These are phyloP conservation scores for Malurus cyaneus DNA, from an alignment of 2,113 vertebrate genomes.

Conservation along the genomic window DNA sequence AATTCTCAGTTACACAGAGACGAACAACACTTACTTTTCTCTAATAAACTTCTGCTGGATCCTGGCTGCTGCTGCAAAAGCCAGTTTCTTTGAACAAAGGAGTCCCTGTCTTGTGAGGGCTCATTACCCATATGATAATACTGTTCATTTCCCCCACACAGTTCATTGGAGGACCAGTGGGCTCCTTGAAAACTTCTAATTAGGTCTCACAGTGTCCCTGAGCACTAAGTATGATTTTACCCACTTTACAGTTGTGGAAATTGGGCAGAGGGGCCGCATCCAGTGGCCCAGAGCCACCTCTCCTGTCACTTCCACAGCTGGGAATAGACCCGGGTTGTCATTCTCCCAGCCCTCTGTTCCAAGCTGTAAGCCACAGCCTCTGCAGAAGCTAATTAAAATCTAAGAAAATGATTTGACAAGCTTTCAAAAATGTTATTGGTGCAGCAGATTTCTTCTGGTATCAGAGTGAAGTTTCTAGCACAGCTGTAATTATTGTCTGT, in stretches of 20 bases:
- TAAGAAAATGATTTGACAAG: background rate
- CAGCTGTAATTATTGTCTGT: background rate
- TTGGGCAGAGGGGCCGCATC: background rate
- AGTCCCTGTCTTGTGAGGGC: constrained; percentile 32
- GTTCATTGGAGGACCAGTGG: background rate
- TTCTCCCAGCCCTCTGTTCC: background rate
- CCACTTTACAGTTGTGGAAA: background rate
- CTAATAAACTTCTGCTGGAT: constrained; percentile 37
- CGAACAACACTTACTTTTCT: constrained; percentile 13
- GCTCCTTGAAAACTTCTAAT: constrained; percentile 36
- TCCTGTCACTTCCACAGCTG: background rate
- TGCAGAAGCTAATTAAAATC: constrained; percentile 4
- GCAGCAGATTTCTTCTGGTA: background rate
- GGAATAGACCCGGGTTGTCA: background rate
- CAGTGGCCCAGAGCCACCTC: background rate
- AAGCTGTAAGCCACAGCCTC: background rate
- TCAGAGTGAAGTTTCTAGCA: background rate
- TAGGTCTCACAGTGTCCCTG: background rate
- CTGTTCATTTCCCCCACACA: constrained; percentile 6
- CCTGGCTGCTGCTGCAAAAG: background rate
- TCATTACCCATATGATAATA: constrained; percentile 57
- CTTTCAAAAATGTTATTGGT: background rate
- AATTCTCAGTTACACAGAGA: constrained; percentile 9
- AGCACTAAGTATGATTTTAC: background rate
- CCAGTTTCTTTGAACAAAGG: constrained; percentile 14